Percentiles rank a stretch among this genome's conserved stretches.
Evolutionary conservation across 2,797 vertebrate species (phyloP).

Genomic region (Leptoclinus maculatus): DNA sequence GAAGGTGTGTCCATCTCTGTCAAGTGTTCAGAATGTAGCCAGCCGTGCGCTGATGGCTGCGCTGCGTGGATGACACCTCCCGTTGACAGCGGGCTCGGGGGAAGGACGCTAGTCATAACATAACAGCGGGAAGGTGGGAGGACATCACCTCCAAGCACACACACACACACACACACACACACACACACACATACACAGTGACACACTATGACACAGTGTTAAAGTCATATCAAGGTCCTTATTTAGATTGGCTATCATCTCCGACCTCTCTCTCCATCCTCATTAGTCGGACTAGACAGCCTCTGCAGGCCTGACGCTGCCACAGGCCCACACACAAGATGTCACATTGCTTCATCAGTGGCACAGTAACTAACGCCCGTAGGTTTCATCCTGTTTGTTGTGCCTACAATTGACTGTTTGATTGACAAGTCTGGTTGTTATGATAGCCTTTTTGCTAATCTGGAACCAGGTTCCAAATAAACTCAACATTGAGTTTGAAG

Average conservation of each 20-base stretch:
- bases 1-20: constrained; percentile 52
- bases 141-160: constrained; percentile 74
- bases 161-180: constrained; percentile 44
- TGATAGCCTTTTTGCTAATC: constrained; percentile 57
- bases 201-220: constrained; percentile 75
- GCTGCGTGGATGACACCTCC: constrained; percentile 73
- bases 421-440: constrained; percentile 56
- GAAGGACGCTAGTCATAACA: constrained; percentile 80
- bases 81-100: constrained; percentile 74
- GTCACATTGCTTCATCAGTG: constrained; percentile 76
- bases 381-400: constrained; percentile 51
- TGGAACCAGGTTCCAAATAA: constrained; percentile 39
- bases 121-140: constrained; percentile 80
- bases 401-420: constrained; percentile 64
- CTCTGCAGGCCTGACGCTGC: constrained; percentile 67
- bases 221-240: constrained; percentile 82
- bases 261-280: constrained; percentile 80
- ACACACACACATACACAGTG: constrained; percentile 46
- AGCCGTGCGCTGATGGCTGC: constrained; percentile 68
- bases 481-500: constrained; percentile 25
- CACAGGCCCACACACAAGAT: constrained; percentile 74
- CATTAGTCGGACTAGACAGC: constrained; percentile 78
- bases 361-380: constrained; percentile 65
- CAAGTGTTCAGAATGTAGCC: constrained; percentile 47
- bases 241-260: constrained; percentile 81